A percentile compares a stretch with the other conserved stretches of the same genome.
Conservation (phyloP, 2,888 invertebrate genomes). For the Mythimna albipuncta region DNA sequence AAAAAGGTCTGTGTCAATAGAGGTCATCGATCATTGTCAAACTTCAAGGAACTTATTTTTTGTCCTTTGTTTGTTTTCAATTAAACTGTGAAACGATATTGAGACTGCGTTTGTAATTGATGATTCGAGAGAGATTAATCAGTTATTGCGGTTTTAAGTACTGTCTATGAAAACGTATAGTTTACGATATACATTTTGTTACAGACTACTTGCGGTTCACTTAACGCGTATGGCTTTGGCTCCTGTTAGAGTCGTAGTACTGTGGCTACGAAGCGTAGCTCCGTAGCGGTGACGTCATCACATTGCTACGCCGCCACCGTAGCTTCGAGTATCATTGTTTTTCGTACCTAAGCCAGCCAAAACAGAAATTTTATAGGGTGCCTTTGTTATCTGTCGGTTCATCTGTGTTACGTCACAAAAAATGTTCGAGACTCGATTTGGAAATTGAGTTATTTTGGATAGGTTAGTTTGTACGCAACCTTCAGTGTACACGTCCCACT, state of each 20-base stretch:
- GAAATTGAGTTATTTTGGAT: no score
- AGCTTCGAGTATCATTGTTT: no score
- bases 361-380: no score
- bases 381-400: no score
- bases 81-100: slow-evolving; percentile 25
- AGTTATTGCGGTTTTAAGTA: not conserved
- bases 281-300: not conserved
- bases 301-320: slow-evolving; percentile 24
- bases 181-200: not conserved
- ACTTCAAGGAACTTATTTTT: slow-evolving; percentile 35
- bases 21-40: slow-evolving; percentile 42
- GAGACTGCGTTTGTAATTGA: slow-evolving; percentile 27
- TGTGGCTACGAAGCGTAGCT: slow-evolving; percentile 5
- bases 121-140: slow-evolving; percentile 22
- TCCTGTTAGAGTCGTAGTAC: not conserved
- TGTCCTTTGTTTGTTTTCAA: slow-evolving; percentile 48
- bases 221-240: not conserved
- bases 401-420: no score
- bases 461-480: no score
- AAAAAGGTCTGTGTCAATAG: slow-evolving; percentile 43
- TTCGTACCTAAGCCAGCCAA: no score
- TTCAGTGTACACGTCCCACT: no score
- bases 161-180: not conserved
- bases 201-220: not conserved
- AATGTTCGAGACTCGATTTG: no score